Conservation (phyloP, 2,113 vertebrate genomes). For the Notarius quadriscutis region DNA sequence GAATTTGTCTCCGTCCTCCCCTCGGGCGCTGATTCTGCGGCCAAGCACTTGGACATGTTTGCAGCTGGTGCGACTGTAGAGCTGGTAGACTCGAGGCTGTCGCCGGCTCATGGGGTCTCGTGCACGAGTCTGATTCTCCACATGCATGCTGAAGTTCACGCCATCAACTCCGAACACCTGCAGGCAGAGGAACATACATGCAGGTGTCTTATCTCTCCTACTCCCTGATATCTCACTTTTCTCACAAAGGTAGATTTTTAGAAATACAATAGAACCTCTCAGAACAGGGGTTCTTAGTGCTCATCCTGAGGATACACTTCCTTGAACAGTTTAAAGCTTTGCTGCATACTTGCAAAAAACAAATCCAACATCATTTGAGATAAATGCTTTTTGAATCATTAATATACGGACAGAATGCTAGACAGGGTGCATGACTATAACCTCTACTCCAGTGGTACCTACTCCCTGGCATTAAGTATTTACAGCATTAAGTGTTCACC, state of each 20-base stretch:
- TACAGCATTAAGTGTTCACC: background rate
- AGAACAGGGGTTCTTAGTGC: background rate
- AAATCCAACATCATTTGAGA: background rate
- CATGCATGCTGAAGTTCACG: constrained; percentile 80
- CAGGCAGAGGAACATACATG: constrained; percentile 56
- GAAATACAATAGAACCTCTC: background rate
- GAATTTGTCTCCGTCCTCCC: constrained; percentile 81
- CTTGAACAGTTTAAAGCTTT: background rate
- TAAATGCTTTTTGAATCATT: background rate
- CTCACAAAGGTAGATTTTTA: constrained; percentile 26
- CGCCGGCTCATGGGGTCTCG: constrained; percentile 78
- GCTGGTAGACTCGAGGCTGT: constrained; percentile 78
- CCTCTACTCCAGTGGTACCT: background rate
- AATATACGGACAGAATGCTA: background rate
- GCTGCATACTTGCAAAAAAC: background rate
- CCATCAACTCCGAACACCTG: constrained; percentile 77
- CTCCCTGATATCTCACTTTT: constrained; percentile 9
- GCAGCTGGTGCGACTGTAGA: constrained; percentile 79
- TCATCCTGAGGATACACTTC: background rate
- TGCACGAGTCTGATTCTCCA: constrained; percentile 79
- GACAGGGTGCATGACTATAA: background rate
- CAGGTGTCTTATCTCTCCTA: constrained; percentile 41
- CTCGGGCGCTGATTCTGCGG: constrained; percentile 74
- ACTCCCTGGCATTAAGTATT: background rate
- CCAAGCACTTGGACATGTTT: constrained; percentile 79